These are phyloP conservation scores for Spea hammondii DNA, from an alignment of 2,797 vertebrate genomes.

Conservation along the genomic window DNA sequence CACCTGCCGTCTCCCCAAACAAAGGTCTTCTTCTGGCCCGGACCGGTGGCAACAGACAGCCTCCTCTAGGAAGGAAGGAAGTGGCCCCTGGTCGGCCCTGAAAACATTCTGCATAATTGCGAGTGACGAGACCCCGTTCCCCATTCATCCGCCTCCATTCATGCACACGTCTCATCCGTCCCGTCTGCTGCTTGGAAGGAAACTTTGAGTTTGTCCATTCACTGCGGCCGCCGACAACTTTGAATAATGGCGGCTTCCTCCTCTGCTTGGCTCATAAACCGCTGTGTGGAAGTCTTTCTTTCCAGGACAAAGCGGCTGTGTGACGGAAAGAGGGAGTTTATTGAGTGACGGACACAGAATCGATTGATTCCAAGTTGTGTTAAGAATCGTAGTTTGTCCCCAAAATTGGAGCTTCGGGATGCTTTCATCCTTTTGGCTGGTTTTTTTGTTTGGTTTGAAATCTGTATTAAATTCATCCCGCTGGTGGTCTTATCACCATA, in stretches of 20 bases:
- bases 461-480: no score
- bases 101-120: slow-evolving; percentile 46
- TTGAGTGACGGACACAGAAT: no score
- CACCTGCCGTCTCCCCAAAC: slow-evolving; percentile 27
- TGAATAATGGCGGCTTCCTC: slow-evolving; percentile 16
- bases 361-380: no score
- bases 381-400: no score
- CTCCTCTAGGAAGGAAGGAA: slow-evolving; percentile 36
- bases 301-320: background rate
- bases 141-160: slow-evolving; percentile 36
- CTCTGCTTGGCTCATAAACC: slow-evolving; percentile 1
- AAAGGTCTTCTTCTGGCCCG: slow-evolving; percentile 9
- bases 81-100: slow-evolving; percentile 33
- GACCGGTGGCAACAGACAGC: slow-evolving; percentile 17
- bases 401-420: no score
- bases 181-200: slow-evolving; percentile 27
- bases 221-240: slow-evolving; percentile 1
- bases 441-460: no score
- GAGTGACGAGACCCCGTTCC: slow-evolving; percentile 17
- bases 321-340: no score
- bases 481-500: no score
- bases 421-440: no score
- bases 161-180: slow-evolving; percentile 26
- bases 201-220: background rate
- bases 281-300: slow-evolving; percentile 12